These are phyloP conservation scores for Hyppa rectilinea DNA, from an alignment of 2,888 invertebrate species.

Conservation along the genomic window DNA sequence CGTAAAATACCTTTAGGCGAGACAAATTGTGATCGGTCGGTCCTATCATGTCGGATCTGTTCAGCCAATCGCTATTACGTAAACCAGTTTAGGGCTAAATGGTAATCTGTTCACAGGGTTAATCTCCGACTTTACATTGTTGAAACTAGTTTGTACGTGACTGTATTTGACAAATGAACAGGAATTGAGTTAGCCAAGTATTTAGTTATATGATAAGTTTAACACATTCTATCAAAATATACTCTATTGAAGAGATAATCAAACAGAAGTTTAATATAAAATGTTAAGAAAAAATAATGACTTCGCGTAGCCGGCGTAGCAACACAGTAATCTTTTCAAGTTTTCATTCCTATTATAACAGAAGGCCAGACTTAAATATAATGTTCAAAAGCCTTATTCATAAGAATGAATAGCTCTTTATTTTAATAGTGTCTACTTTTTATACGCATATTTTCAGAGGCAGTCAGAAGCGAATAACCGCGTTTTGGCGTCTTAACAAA, in stretches of 20 bases:
- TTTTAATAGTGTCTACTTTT: slow-evolving; percentile 59
- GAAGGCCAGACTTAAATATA: slow-evolving; percentile 25
- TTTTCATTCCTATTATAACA: slow-evolving; percentile 14
- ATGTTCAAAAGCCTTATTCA: slow-evolving; percentile 30
- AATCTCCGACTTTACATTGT: slow-evolving; percentile 29
- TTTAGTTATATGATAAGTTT: not conserved
- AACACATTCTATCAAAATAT: not conserved
- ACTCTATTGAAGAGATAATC: not conserved
- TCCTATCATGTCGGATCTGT: slow-evolving; percentile 35
- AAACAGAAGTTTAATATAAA: slow-evolving; percentile 13
- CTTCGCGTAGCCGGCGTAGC: slow-evolving; percentile 5
- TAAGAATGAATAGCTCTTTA: slow-evolving; percentile 46
- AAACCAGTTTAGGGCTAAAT: slow-evolving; percentile 58
- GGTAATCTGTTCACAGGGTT: slow-evolving; percentile 37
- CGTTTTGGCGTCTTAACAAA: slow-evolving; percentile 41
- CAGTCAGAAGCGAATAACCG: slow-evolving; percentile 49
- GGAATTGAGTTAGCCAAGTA: not conserved
- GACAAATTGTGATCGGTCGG: slow-evolving; percentile 69
- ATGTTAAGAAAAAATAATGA: slow-evolving; percentile 8
- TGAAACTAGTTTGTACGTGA: slow-evolving; percentile 31
- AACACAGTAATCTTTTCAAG: slow-evolving; percentile 23
- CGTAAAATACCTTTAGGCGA: slow-evolving; percentile 62
- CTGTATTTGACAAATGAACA: slow-evolving; percentile 33
- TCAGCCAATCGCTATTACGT: slow-evolving; percentile 54
- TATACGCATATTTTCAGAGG: slow-evolving; percentile 47